Conservation (phyloP, 2,113 vertebrate genomes). For the Glaucomys volans region DNA sequence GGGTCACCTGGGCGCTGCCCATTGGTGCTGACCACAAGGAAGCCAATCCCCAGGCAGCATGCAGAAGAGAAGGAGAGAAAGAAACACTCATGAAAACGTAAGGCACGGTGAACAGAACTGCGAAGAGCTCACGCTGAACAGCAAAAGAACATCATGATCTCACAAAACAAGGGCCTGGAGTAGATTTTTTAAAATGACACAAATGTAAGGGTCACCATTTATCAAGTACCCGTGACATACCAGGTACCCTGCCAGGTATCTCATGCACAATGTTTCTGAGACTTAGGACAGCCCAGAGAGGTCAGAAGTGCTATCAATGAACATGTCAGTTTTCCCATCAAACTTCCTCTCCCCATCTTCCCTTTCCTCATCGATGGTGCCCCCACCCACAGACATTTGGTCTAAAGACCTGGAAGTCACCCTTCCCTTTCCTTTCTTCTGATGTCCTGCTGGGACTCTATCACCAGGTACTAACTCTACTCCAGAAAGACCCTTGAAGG, state of each 20-base stretch:
- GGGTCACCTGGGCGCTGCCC: conserved; percentile 98
- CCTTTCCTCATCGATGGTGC: background rate
- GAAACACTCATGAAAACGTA: conserved; percentile 87
- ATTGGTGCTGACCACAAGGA: conserved; percentile 97
- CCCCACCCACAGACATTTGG: fast-evolving
- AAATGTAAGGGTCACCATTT: conserved; percentile 68
- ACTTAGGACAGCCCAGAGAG: conserved; percentile 1
- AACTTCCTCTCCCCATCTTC: background rate
- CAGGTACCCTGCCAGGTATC: conserved; percentile 40
- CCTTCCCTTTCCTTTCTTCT: background rate
- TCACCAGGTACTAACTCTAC: background rate
- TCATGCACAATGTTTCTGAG: background rate
- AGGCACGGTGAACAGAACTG: conserved; percentile 81
- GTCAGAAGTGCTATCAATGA: conserved; percentile 10
- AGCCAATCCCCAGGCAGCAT: conserved; percentile 95
- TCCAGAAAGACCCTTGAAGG: background rate
- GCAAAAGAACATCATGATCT: conserved; percentile 78
- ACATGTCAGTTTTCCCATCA: background rate
- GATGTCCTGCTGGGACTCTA: background rate
- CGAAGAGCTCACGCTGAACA: conserved; percentile 83
- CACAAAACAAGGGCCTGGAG: conserved; percentile 82
- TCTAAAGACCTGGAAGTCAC: background rate
- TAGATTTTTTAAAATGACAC: conserved; percentile 73
- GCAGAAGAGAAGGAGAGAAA: conserved; percentile 91
- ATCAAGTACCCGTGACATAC: conserved; percentile 20